phyloP scores from a whole-genome alignment of 2,113 vertebrate genomes.

The Paracanthobrama guichenoti region DNA sequence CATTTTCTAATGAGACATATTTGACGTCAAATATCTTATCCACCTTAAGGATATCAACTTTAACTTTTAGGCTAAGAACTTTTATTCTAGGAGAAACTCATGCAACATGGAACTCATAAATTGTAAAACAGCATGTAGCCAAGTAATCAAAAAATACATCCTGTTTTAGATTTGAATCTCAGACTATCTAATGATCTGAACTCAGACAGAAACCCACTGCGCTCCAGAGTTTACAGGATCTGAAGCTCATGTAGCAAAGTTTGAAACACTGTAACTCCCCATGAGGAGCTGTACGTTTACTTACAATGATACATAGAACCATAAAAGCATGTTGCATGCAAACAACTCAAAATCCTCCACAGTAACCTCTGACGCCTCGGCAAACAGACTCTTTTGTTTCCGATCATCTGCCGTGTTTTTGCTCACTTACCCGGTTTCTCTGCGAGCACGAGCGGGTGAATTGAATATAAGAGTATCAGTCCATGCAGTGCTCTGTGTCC shows the following conservation, averaged over 20 bases:
- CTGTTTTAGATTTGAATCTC: not conserved
- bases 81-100: not conserved
- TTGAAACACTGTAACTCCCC: not conserved
- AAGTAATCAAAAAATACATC: not conserved
- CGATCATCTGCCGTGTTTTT: conserved; percentile 20
- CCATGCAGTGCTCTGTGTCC: conserved; percentile 48
- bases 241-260: not conserved
- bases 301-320: not conserved
- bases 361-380: not conserved
- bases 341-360: conserved; percentile 1
- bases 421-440: conserved; percentile 62
- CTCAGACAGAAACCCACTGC: not conserved
- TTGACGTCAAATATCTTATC: not conserved
- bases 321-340: not conserved
- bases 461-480: conserved; percentile 51
- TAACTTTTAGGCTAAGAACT: not conserved
- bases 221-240: not conserved
- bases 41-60: not conserved
- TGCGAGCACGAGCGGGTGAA: conserved; percentile 49
- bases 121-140: not conserved
- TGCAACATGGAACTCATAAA: not conserved
- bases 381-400: conserved; percentile 30
- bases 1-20: not conserved
- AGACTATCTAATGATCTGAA: not conserved
- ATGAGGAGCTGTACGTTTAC: not conserved